These are phyloP conservation scores for Stegostoma tigrinum DNA, from an alignment of 2,113 vertebrate species.

Conservation along the genomic window DNA sequence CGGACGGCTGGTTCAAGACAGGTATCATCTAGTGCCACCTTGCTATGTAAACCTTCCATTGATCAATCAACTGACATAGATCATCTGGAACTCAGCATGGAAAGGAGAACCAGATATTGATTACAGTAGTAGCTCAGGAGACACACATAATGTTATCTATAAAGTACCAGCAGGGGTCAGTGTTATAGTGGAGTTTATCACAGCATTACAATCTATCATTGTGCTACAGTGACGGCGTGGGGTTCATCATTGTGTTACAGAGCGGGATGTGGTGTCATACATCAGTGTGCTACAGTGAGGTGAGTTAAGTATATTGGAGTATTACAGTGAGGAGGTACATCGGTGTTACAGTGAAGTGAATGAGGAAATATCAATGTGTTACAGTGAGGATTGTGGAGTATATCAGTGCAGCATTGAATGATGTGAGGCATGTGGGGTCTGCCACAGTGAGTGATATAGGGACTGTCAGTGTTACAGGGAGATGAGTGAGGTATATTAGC, in stretches of 20 bases:
- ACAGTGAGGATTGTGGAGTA: background rate
- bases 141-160: background rate
- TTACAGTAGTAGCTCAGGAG: background rate
- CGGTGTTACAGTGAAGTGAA: background rate
- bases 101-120: background rate
- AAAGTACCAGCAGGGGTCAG: background rate
- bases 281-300: background rate
- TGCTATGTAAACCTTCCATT: too few species aligned
- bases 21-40: conserved; percentile 55
- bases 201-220: background rate
- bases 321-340: background rate
- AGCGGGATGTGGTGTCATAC: background rate
- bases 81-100: background rate
- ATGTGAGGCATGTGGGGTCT: background rate
- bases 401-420: background rate
- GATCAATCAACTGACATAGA: background rate
- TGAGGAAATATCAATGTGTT: background rate
- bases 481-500: background rate
- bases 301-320: background rate
- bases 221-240: background rate
- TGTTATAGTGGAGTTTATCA: background rate
- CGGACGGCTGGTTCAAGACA: conserved; percentile 87
- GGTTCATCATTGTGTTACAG: background rate
- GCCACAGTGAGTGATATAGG: background rate
- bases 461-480: background rate